phyloP scores from a whole-genome alignment of 2,888 invertebrate species.

The Dione vanillae region DNA sequence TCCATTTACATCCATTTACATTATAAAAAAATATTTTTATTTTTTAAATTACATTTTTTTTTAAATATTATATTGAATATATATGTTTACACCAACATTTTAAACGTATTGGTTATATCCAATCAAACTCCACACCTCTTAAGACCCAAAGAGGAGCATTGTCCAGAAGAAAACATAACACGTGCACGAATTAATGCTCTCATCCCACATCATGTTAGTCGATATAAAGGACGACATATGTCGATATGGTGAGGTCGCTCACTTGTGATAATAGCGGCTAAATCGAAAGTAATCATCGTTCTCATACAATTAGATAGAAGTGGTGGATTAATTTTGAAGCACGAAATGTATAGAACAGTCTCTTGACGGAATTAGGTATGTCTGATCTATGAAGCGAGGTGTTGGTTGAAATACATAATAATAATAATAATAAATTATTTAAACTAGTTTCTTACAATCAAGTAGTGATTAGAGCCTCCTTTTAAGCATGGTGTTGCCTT shows the following conservation, averaged over 20 bases:
- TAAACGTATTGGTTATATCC: neutral
- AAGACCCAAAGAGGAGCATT: conserved; percentile 2
- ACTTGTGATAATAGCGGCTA: conserved; percentile 9
- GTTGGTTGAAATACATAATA: neutral
- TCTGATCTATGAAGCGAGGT: neutral
- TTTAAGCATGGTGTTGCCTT: too few relatives aligned
- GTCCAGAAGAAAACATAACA: conserved; percentile 4
- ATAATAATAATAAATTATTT: too few relatives aligned
- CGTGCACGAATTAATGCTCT: conserved; percentile 24
- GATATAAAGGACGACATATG: too few relatives aligned
- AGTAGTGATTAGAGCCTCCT: too few relatives aligned
- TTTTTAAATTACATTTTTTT: too few relatives aligned
- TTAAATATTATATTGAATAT: too few relatives aligned
- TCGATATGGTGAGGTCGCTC: neutral
- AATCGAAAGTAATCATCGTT: conserved; percentile 16
- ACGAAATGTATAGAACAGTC: neutral
- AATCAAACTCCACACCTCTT: conserved; percentile 1
- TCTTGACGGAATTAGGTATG: neutral
- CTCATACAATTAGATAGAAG: conserved; percentile 1
- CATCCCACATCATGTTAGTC: conserved; percentile 14
- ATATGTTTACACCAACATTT: neutral
- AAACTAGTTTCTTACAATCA: too few relatives aligned
- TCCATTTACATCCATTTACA: too few relatives aligned
- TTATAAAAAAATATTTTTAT: too few relatives aligned
- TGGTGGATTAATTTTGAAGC: neutral